Base-by-base conservation (phyloP, 2,797 vertebrate genomes). In the Urocyon cinereoargenteus region DNA sequence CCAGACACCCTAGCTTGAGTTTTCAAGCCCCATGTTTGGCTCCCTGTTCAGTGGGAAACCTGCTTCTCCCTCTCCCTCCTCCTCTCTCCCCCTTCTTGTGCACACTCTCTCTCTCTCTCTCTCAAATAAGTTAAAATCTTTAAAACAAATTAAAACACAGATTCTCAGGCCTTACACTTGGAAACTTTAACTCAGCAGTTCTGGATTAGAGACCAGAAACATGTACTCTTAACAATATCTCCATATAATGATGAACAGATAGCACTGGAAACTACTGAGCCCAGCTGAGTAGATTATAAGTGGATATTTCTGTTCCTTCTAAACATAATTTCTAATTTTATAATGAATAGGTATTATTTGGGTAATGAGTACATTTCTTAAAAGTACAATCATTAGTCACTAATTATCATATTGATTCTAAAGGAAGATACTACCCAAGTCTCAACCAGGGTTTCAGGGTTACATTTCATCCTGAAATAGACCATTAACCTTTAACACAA, bases 141-240 rank as follows among this genome's bases (percentile, higher is more conserved):
- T 22, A 72, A 72, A 72, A 72, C 36, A 34, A 68, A 19, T 22
- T 36, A 24, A 40, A 72, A 40, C 16, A 84, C 13, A 31, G 31
- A 31, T 68, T 75, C 55, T 91, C 49, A 91, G 24, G 6, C 21
- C 49, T 88, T 40, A 59, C 4, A 14, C 0, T 79, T 70, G 14
- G 34, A 91, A 97, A 88, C 68, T 91, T 87, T 40, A n/a, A 73
- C n/a, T 66, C n/a, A 34, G n/a, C 14, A 75, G 75, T 72, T 73
- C 82, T 62, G 53, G 49, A 55, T 83, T 70, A n/a, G 18, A 90
- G 34, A 62, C 61, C 75, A 87, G 62, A 93, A 51, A 81, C 36
- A 57, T 57, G 36, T 45, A 66, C 51, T 61, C 55, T 70, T 61
- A 70, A 53, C 19, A 70, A 51, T 40, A 49, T 51, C 84, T 79